Evolutionary conservation across 1,140 invertebrate species (phyloP).

Genomic region (Melipona quadrifasciata): DNA sequence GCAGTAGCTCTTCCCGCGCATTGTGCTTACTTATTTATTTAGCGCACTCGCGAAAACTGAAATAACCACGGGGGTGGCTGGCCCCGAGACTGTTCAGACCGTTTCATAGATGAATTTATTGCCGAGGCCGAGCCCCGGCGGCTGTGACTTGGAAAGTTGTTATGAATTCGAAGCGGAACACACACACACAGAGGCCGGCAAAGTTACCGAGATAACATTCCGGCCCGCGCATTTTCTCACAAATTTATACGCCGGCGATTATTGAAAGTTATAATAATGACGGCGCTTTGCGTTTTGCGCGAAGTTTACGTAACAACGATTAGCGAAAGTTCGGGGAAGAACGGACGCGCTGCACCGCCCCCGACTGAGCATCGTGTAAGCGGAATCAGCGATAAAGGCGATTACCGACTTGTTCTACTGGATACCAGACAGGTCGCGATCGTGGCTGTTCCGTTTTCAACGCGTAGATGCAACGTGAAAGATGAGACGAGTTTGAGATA

Average conservation of each 20-base stretch:
- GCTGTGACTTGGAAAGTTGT: slow-evolving; percentile 31
- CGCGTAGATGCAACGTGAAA: not conserved
- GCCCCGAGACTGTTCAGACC: not conserved
- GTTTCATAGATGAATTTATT: slow-evolving; percentile 43
- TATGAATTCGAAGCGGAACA: slow-evolving; percentile 16
- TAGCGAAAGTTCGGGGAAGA: not conserved
- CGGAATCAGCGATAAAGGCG: not conserved
- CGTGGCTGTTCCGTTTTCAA: not conserved
- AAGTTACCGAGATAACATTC: slow-evolving; percentile 17
- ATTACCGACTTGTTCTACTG: not conserved
- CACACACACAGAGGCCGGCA: no score
- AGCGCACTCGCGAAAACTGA: slow-evolving; percentile 30
- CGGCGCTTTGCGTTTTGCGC: not conserved
- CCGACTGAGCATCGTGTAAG: not conserved
- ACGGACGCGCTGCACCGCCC: no score
- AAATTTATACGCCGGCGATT: slow-evolving; percentile 28
- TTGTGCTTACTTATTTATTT: slow-evolving; percentile 54
- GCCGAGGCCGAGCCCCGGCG: not conserved
- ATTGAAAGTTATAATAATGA: slow-evolving; percentile 21
- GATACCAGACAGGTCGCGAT: not conserved
- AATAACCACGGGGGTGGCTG: slow-evolving; percentile 12
- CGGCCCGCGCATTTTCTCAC: not conserved
- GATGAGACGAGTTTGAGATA: no score
- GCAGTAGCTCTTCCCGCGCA: slow-evolving; percentile 1
- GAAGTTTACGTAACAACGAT: slow-evolving; percentile 18